Evolutionary conservation across 1,140 invertebrate genomes (phyloP).

Genomic region (Palaemon carinicauda): DNA sequence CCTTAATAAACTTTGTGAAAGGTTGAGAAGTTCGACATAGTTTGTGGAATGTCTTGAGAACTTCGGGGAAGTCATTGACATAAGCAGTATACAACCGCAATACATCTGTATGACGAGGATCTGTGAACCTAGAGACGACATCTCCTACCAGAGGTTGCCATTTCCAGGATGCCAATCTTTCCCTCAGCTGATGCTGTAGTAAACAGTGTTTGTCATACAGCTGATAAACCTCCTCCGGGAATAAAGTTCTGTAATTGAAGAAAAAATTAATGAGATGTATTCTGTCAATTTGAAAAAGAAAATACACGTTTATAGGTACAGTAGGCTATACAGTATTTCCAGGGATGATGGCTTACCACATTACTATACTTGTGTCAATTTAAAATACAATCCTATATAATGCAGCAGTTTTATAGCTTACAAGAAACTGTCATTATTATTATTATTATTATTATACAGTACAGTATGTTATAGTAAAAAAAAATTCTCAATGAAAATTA

Average conservation of each 20-base stretch:
- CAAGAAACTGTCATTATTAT: too few species aligned
- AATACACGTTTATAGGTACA: too few species aligned
- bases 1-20: conserved; percentile 64
- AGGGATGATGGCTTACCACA: too few species aligned
- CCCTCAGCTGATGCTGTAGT: conserved; percentile 64
- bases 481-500: too few species aligned
- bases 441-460: too few species aligned
- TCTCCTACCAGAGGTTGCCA: conserved; percentile 62
- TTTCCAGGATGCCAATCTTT: conserved; percentile 63
- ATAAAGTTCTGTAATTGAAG: conserved; percentile 61
- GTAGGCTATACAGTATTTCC: too few species aligned
- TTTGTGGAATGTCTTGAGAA: conserved; percentile 63
- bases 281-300: not conserved
- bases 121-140: conserved; percentile 61
- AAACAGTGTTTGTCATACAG: conserved; percentile 65
- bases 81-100: conserved; percentile 63
- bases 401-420: too few species aligned
- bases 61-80: conserved; percentile 64
- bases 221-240: conserved; percentile 64
- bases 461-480: too few species aligned
- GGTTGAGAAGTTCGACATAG: conserved; percentile 61
- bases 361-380: too few species aligned
- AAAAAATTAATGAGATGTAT: not conserved
- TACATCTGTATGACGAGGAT: conserved; percentile 62
- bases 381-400: too few species aligned